These are phyloP conservation scores for Diorhabda sublineata DNA, from an alignment of 1,140 invertebrate species.

Conservation along the genomic window DNA sequence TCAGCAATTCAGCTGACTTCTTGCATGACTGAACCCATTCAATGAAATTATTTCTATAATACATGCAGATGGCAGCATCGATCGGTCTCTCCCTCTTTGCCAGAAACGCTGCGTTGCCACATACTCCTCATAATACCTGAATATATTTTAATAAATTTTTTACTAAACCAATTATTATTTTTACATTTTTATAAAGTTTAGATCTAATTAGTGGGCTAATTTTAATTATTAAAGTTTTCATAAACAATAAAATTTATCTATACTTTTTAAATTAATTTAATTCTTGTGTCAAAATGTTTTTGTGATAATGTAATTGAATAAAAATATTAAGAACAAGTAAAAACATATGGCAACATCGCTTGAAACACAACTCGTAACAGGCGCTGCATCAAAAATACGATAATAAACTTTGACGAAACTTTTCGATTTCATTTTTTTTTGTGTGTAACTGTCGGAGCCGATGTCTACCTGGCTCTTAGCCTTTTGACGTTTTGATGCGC, in stretches of 20 bases:
- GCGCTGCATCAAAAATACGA: neutral
- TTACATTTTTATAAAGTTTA: no score
- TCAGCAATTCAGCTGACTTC: slow-evolving; percentile 16
- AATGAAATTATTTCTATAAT: slow-evolving; percentile 13
- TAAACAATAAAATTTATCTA: no score
- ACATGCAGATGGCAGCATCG: slow-evolving; percentile 23
- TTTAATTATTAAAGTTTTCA: no score
- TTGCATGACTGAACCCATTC: slow-evolving; percentile 16
- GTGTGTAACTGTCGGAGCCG: neutral
- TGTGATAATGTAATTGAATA: no score
- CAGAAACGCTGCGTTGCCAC: slow-evolving; percentile 1
- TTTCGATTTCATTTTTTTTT: slow-evolving; percentile 3
- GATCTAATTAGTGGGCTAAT: no score
- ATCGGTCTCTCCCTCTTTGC: slow-evolving; percentile 5
- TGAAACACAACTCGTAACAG: neutral
- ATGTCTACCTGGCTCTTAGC: slow-evolving; percentile 1
- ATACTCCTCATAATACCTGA: neutral
- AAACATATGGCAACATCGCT: no score
- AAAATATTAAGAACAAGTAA: no score
- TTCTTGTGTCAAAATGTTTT: no score
- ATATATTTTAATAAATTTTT: no score
- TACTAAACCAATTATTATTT: no score
- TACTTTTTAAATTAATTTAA: no score
- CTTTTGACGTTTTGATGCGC: neutral
- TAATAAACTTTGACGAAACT: neutral